Percentiles rank a stretch among this genome's conserved stretches.
These are phyloP conservation scores for Eupristina koningsbergeri DNA, from an alignment of 1,140 invertebrate species.

Conservation along the genomic window DNA sequence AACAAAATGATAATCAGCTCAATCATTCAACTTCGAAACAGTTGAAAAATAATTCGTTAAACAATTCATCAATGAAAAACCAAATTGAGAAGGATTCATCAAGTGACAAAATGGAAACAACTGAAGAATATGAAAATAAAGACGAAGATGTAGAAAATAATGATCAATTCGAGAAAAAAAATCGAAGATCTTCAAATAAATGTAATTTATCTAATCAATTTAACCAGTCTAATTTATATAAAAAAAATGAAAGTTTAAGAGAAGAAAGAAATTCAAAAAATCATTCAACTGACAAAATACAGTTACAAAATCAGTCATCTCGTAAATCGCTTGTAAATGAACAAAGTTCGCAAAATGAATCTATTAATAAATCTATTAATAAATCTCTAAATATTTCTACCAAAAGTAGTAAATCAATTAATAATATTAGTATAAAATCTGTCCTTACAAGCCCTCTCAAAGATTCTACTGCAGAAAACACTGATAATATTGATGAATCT, in stretches of 20 bases:
- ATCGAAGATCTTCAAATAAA: constrained; percentile 22
- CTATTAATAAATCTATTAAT: neutral
- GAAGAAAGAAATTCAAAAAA: constrained; percentile 6
- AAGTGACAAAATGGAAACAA: neutral
- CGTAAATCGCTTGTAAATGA: neutral
- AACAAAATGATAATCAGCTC: neutral
- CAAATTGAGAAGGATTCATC: neutral
- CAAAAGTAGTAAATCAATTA: constrained; percentile 10
- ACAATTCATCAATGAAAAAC: neutral
- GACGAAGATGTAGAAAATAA: neutral
- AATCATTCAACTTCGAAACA: neutral
- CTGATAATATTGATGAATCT: neutral
- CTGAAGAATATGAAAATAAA: neutral
- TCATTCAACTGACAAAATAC: neutral
- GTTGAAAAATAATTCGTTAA: neutral
- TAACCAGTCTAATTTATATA: neutral
- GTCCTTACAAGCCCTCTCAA: neutral
- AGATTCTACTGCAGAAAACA: neutral
- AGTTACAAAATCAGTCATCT: neutral
- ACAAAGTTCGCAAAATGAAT: neutral
- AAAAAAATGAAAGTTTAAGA: neutral
- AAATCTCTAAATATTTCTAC: constrained; percentile 33
- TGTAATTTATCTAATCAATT: neutral
- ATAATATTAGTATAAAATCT: constrained; percentile 8
- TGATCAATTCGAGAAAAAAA: constrained; percentile 8